These are phyloP conservation scores for Danio kyathit DNA, from an alignment of 2,797 vertebrate genomes.

Conservation along the genomic window DNA sequence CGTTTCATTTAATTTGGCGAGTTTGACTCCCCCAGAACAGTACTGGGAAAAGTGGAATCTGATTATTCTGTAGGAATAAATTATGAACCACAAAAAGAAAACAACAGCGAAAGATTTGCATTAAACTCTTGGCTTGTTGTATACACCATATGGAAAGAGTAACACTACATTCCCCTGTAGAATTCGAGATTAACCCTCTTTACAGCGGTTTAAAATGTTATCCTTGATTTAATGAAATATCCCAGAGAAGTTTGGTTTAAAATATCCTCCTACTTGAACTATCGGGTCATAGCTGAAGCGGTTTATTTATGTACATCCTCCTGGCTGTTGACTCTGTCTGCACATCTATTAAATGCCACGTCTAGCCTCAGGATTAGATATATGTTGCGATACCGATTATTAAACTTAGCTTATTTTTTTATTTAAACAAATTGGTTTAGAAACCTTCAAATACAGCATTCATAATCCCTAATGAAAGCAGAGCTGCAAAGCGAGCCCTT, in stretches of 20 bases:
- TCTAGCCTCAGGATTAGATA: slow-evolving; percentile 1
- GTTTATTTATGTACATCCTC: slow-evolving; percentile 34
- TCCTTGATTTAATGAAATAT: slow-evolving; percentile 9
- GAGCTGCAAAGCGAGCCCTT: slow-evolving; percentile 46
- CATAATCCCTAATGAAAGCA: slow-evolving; percentile 54
- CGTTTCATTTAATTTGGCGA: slow-evolving; percentile 42
- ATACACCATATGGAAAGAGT: neutral
- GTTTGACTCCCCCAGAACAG: slow-evolving; percentile 34
- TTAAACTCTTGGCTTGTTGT: slow-evolving; percentile 1
- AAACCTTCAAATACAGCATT: slow-evolving; percentile 51
- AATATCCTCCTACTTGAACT: slow-evolving; percentile 1
- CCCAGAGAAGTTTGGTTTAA: neutral
- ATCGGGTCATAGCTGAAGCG: neutral
- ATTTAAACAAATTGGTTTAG: slow-evolving; percentile 42
- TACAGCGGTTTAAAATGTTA: slow-evolving; percentile 1
- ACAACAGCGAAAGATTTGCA: slow-evolving; percentile 20
- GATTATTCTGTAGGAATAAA: slow-evolving; percentile 35
- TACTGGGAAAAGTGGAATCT: slow-evolving; percentile 32
- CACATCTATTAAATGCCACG: slow-evolving; percentile 10
- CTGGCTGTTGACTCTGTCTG: neutral
- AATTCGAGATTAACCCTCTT: slow-evolving; percentile 2
- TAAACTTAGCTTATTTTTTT: slow-evolving; percentile 23
- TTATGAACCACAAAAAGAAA: slow-evolving; percentile 33
- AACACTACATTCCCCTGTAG: neutral
- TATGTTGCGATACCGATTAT: slow-evolving; percentile 7